Base-by-base conservation (phyloP, 2,888 invertebrate genomes). In the Lordiphosa andalusiaca region DNA sequence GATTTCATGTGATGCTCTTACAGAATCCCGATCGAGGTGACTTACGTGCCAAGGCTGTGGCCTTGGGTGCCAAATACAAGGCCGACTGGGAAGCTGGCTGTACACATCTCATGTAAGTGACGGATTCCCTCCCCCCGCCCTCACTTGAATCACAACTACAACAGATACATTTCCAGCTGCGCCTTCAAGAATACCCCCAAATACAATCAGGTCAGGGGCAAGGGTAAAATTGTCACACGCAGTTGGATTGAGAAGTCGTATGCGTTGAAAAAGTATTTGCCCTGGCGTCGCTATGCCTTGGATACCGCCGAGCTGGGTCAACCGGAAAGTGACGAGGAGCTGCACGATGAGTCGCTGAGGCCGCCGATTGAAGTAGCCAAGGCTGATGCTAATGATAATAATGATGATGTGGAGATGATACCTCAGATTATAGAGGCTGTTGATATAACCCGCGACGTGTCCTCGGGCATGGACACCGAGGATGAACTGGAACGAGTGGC, bases 171-270 rank as follows among this genome's bases (percentile, higher is more conserved):
- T 30, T 2, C 7, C 9, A 96, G 97, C 41, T 97, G 97, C 90
- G 97, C 97, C 9, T 97, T 96, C 90, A 90, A 92, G 4, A 95
- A 95, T 88, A 97, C 97, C 4, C 98, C 97, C 4, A 97, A 97
- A 89, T 94, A 94, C 87, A 92, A 92, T 49, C 92, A 94, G 89
- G 94, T 94, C 2, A 91, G 91, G 71, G 91, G 91, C 60, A 91
- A 92, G 1, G 92, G 92, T 59, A 84, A 83, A 67, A 95, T 93
- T 55, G 93, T 94, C 2, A 92, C 88, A 19, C 93, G 92, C 67
- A 91, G 91, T n/a, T 97, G 97, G 97, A 90, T 97, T 59, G 91
- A 91, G 65, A 92, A 92, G 59, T 94, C 94, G 74, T 90, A 92
- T 73, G 86, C 80, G 10, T 89, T 91, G 50, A 91, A 92, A 55